Percentiles rank a stretch among this genome's conserved stretches.
Conservation (phyloP, 2,888 invertebrate genomes). For the Lymantria dispar region DNA sequence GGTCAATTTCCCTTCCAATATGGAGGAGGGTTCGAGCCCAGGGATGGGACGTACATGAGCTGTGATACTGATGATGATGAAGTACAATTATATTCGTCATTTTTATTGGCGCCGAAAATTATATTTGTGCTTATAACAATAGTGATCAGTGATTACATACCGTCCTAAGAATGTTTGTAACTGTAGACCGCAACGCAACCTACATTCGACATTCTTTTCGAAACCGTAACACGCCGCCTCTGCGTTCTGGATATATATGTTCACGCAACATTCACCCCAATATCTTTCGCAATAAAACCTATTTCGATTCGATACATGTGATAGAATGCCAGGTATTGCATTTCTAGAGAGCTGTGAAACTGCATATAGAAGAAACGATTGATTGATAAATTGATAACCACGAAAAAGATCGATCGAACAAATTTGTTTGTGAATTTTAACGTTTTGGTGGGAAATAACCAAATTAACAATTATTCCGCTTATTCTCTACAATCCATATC, state of each 20-base stretch:
- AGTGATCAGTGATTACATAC: constrained; percentile 65
- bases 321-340: constrained; percentile 64
- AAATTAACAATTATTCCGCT: no score
- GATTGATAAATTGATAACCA: constrained; percentile 54
- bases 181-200: constrained; percentile 78
- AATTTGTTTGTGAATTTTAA: no score
- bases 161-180: constrained; percentile 66
- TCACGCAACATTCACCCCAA: constrained; percentile 70
- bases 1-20: no score
- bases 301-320: constrained; percentile 53
- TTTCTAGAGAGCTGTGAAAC: constrained; percentile 73
- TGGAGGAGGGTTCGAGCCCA: no score
- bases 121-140: constrained; percentile 59
- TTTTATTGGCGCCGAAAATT: constrained; percentile 45
- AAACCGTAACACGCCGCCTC: constrained; percentile 80
- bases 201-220: constrained; percentile 81
- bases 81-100: not conserved
- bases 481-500: no score
- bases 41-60: no score
- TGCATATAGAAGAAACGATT: constrained; percentile 47
- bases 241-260: constrained; percentile 74
- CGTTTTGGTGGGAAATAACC: no score
- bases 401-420: not conserved
- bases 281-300: constrained; percentile 61
- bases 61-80: no score